Evolutionary conservation across 2,888 invertebrate species (phyloP).

Genomic region (Salticus scenicus): DNA sequence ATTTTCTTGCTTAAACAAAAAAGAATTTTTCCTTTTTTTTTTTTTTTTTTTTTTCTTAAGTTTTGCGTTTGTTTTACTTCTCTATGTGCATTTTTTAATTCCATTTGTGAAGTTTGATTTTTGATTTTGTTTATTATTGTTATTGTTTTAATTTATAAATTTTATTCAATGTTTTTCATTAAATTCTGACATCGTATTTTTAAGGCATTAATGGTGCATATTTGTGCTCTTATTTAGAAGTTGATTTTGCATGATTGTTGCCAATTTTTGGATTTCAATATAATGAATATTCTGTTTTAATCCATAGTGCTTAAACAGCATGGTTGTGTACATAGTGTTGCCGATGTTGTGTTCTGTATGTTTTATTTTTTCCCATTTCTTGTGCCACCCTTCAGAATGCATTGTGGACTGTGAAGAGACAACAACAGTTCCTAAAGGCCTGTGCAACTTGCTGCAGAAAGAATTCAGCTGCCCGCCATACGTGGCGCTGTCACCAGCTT

Average conservation of each 20-base stretch:
- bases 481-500: slow-evolving; percentile 72
- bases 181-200: too few species aligned
- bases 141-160: background rate
- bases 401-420: slow-evolving; percentile 67
- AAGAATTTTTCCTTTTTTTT: too few species aligned
- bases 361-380: slow-evolving; percentile 38
- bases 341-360: slow-evolving; percentile 57
- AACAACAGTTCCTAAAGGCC: slow-evolving; percentile 71
- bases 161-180: slow-evolving; percentile 11
- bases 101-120: too few species aligned
- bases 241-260: slow-evolving; percentile 57
- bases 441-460: slow-evolving; percentile 73
- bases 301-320: slow-evolving; percentile 53
- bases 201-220: background rate
- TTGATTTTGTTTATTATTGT: too few species aligned
- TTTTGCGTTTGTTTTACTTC: too few species aligned
- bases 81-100: too few species aligned
- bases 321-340: slow-evolving; percentile 42
- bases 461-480: slow-evolving; percentile 73
- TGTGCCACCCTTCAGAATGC: slow-evolving; percentile 57
- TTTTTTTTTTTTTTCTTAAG: too few species aligned
- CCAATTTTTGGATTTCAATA: background rate
- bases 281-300: background rate
- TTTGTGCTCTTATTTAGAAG: slow-evolving; percentile 12
- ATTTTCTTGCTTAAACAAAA: too few species aligned